A percentile compares a stretch with the other conserved stretches of the same genome.
These are phyloP conservation scores for Subacronicta megacephala DNA, from an alignment of 2,888 invertebrate species.

Conservation along the genomic window DNA sequence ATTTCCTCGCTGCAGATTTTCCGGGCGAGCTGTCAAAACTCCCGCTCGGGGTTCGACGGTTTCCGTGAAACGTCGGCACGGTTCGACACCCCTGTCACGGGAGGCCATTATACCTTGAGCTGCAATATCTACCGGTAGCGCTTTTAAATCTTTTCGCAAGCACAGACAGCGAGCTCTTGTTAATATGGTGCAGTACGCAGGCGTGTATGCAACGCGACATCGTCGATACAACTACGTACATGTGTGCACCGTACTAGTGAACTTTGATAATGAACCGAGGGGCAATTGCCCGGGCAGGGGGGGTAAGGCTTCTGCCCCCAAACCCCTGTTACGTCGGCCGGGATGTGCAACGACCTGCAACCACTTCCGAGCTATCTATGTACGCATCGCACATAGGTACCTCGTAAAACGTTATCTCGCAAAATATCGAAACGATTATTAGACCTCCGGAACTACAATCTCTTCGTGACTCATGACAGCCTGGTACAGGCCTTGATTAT, in stretches of 20 bases:
- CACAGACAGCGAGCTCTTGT: constrained; percentile 64
- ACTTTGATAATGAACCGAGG: constrained; percentile 88
- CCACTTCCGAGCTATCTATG: constrained; percentile 66
- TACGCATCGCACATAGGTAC: constrained; percentile 40
- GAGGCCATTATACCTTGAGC: constrained; percentile 68
- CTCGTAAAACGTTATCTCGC: constrained; percentile 33
- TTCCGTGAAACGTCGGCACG: constrained; percentile 76
- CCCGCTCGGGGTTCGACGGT: constrained; percentile 73
- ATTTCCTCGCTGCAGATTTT: constrained; percentile 80
- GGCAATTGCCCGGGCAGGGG: constrained; percentile 76
- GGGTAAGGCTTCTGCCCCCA: constrained; percentile 58
- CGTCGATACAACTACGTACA: constrained; percentile 53
- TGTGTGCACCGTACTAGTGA: constrained; percentile 86
- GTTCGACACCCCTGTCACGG: constrained; percentile 68
- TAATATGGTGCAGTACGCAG: constrained; percentile 50
- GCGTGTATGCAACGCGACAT: constrained; percentile 64
- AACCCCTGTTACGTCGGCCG: constrained; percentile 68
- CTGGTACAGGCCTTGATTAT: constrained; percentile 32
- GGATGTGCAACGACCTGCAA: constrained; percentile 80
- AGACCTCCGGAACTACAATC: constrained; percentile 5
- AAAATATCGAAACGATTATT: constrained; percentile 32
- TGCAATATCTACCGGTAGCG: constrained; percentile 52
- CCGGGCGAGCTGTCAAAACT: constrained; percentile 82
- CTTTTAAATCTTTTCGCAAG: constrained; percentile 37
- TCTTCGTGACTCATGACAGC: constrained; percentile 21